These are phyloP conservation scores for Pipa parva DNA, from an alignment of 2,113 vertebrate species.

Conservation along the genomic window DNA sequence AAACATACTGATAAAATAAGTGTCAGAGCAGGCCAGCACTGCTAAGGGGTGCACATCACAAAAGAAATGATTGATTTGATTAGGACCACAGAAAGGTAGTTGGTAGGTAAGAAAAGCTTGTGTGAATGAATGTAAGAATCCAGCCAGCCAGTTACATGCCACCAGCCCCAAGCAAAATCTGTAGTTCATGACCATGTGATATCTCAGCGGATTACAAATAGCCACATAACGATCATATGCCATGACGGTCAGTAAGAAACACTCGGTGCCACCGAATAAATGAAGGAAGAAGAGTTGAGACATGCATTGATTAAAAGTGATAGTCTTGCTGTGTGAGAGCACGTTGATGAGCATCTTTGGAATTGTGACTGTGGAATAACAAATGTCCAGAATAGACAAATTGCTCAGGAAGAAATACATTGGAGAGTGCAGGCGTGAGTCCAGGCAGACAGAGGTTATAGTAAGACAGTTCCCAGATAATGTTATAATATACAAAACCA, in stretches of 20 bases:
- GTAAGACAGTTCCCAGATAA: constrained; percentile 51
- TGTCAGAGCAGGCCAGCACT: constrained; percentile 27
- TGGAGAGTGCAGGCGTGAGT: constrained; percentile 37
- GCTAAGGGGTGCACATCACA: constrained; percentile 34
- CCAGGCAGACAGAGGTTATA: constrained; percentile 41
- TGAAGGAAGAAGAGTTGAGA: constrained; percentile 32
- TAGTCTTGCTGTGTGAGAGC: constrained; percentile 20
- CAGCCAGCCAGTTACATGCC: constrained; percentile 7
- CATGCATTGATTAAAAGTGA: background rate
- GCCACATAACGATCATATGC: constrained; percentile 28
- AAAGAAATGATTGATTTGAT: constrained; percentile 33
- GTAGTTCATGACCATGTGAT: constrained; percentile 20
- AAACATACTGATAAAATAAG: constrained; percentile 23
- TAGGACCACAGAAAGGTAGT: constrained; percentile 23
- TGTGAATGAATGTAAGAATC: constrained; percentile 27
- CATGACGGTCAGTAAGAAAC: constrained; percentile 30
- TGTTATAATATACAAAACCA: constrained; percentile 46
- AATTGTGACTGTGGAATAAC: constrained; percentile 50
- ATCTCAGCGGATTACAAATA: constrained; percentile 23
- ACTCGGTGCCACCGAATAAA: constrained; percentile 32
- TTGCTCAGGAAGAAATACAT: constrained; percentile 55
- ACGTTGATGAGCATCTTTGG: constrained; percentile 51
- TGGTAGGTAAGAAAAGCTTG: constrained; percentile 21
- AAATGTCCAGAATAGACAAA: constrained; percentile 52
- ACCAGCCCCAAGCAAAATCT: constrained; percentile 13